A percentile compares a stretch with the other conserved stretches of the same genome.
phyloP scores from a whole-genome alignment of 1,140 invertebrate species.

The Euborellia annulipes region DNA sequence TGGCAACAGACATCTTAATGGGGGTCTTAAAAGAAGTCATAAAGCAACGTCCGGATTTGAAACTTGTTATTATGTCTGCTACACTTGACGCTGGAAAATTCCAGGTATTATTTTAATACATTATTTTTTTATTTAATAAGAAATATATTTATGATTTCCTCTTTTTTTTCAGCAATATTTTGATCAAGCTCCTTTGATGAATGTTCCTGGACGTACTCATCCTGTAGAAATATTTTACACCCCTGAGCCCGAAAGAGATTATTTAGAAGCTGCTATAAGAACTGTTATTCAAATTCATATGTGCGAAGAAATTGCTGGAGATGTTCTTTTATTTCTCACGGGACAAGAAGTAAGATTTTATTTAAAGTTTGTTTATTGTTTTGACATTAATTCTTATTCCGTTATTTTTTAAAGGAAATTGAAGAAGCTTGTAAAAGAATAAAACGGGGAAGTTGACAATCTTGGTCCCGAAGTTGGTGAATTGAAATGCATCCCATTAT shows the following conservation, averaged over 20 bases:
- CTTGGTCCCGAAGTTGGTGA: slow-evolving; percentile 92
- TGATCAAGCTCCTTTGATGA: slow-evolving; percentile 96
- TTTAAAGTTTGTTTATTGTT: neutral
- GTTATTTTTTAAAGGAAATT: slow-evolving; percentile 62
- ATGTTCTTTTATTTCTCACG: slow-evolving; percentile 93
- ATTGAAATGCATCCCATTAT: slow-evolving; percentile 95
- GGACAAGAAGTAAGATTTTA: slow-evolving; percentile 56
- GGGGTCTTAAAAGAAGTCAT: slow-evolving; percentile 96
- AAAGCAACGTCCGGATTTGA: slow-evolving; percentile 83
- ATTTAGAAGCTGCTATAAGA: slow-evolving; percentile 94
- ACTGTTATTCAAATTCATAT: slow-evolving; percentile 99
- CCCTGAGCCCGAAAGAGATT: slow-evolving; percentile 94
- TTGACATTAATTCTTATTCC: neutral
- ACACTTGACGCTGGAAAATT: slow-evolving; percentile 99
- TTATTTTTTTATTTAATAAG: too few species aligned
- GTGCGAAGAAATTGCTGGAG: slow-evolving; percentile 90
- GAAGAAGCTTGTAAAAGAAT: slow-evolving; percentile 99
- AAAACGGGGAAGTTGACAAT: slow-evolving; percentile 91
- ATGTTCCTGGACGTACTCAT: slow-evolving; percentile 91
- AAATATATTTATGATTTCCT: too few species aligned
- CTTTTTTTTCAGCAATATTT: slow-evolving; percentile 67
- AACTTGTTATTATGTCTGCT: slow-evolving; percentile 98
- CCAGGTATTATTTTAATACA: slow-evolving; percentile 36
- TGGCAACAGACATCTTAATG: slow-evolving; percentile 98
- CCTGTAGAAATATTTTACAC: slow-evolving; percentile 99